Percentiles rank a stretch among this genome's conserved stretches.
Conservation (phyloP, 2,888 invertebrate genomes). For the Epiblema foenella region DNA sequence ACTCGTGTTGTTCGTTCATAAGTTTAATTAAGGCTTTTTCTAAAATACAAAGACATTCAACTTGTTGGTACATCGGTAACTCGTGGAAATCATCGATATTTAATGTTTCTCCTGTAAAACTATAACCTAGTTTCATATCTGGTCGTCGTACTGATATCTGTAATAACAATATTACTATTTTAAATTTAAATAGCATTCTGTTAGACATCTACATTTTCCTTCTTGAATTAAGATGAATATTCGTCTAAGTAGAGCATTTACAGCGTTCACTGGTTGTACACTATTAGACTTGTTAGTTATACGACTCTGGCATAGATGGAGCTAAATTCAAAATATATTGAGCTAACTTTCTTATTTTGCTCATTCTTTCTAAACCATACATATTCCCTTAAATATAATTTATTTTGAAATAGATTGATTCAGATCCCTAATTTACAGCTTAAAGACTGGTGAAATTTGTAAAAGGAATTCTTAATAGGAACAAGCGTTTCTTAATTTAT, state of each 20-base stretch:
- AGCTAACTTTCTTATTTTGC: background rate
- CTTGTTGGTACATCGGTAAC: conserved; percentile 49
- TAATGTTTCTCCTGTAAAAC: conserved; percentile 56
- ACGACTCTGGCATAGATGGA: conserved; percentile 9
- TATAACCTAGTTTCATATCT: conserved; percentile 54
- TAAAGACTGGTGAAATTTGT: too few species aligned
- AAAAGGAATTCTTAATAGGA: too few species aligned
- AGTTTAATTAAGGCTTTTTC: conserved; percentile 51
- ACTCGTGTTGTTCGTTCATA: conserved; percentile 48
- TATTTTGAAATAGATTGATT: too few species aligned
- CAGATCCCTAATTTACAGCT: too few species aligned
- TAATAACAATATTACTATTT: conserved; percentile 13
- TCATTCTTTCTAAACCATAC: too few species aligned
- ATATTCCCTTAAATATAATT: too few species aligned
- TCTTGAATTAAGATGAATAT: background rate
- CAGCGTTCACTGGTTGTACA: background rate
- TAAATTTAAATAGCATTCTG: conserved; percentile 2
- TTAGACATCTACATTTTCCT: conserved; percentile 38
- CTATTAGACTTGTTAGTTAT: conserved; percentile 12
- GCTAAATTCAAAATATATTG: conserved; percentile 8
- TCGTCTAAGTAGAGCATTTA: background rate
- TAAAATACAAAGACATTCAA: conserved; percentile 55
- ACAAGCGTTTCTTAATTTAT: too few species aligned
- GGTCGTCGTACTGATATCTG: conserved; percentile 47
- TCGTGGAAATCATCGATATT: conserved; percentile 56